Evolutionary conservation across 2,797 vertebrate genomes (phyloP).

Genomic region (Hyperoplus immaculatus): DNA sequence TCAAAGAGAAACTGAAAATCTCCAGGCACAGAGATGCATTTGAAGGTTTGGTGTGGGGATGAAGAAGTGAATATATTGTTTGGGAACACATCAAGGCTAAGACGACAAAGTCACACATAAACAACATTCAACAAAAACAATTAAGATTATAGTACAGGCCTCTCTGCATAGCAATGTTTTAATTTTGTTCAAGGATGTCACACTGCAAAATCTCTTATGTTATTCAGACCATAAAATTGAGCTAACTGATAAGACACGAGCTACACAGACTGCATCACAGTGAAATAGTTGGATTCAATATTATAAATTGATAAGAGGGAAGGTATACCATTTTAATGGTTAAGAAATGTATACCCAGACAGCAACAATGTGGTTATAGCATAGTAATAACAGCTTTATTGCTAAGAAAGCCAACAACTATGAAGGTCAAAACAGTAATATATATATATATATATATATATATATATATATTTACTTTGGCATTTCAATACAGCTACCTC

Average conservation of each 20-base stretch:
- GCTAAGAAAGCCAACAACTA: too few species aligned
- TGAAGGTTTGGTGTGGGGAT: constrained; percentile 17
- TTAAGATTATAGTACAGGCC: not conserved
- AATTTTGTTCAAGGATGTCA: constrained; percentile 1
- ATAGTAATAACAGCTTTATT: constrained; percentile 53
- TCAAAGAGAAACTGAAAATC: not conserved
- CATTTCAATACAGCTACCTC: constrained; percentile 65
- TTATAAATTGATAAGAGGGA: too few species aligned
- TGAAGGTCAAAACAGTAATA: too few species aligned
- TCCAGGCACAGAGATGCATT: not conserved
- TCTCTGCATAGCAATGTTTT: not conserved
- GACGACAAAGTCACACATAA: constrained; percentile 10
- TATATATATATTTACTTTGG: constrained; percentile 45
- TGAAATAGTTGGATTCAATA: not conserved
- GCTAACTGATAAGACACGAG: not conserved
- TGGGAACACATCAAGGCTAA: constrained; percentile 15
- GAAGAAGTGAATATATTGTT: constrained; percentile 10
- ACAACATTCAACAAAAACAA: constrained; percentile 11
- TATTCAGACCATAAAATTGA: not conserved
- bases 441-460: constrained; percentile 40
- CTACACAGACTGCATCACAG: not conserved
- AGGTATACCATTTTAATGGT: not conserved
- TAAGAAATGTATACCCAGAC: too few species aligned
- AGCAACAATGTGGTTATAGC: constrained; percentile 34
- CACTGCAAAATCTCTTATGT: not conserved